Percentiles rank a stretch among this genome's conserved stretches.
phyloP scores from a whole-genome alignment of 2,888 invertebrate genomes.

The Eupithecia subumbrata region DNA sequence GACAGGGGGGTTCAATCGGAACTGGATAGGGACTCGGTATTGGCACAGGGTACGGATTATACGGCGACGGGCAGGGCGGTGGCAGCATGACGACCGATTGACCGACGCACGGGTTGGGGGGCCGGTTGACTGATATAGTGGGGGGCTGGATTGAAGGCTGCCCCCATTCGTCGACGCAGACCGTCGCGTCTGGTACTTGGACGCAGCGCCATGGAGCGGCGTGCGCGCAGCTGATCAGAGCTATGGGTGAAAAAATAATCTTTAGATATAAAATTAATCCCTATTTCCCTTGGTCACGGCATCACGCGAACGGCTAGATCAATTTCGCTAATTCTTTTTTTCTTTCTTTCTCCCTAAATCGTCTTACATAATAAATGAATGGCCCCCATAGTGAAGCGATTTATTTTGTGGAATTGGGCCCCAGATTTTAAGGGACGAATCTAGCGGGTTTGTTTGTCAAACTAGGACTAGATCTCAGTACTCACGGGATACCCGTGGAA shows the following conservation, averaged over 20 bases:
- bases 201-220: constrained; percentile 69
- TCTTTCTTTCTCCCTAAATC: too few species aligned
- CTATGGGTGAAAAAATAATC: constrained; percentile 42
- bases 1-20: constrained; percentile 35
- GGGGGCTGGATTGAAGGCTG: constrained; percentile 57
- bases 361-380: too few species aligned
- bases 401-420: too few species aligned
- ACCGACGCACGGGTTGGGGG: constrained; percentile 56
- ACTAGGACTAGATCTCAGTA: too few species aligned
- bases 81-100: constrained; percentile 53
- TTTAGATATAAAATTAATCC: too few species aligned
- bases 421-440: too few species aligned
- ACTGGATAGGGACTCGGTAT: constrained; percentile 27
- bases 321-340: too few species aligned
- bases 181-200: constrained; percentile 56
- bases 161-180: constrained; percentile 57
- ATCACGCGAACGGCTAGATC: too few species aligned
- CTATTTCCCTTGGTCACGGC: too few species aligned
- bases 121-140: constrained; percentile 50
- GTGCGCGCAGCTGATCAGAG: constrained; percentile 56
- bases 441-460: too few species aligned
- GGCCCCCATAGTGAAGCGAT: too few species aligned
- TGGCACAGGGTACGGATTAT: not conserved
- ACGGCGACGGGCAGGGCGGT: constrained; percentile 13
- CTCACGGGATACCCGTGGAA: too few species aligned